Conservation (phyloP, 1,140 invertebrate species). For the Carposina sasakii region DNA sequence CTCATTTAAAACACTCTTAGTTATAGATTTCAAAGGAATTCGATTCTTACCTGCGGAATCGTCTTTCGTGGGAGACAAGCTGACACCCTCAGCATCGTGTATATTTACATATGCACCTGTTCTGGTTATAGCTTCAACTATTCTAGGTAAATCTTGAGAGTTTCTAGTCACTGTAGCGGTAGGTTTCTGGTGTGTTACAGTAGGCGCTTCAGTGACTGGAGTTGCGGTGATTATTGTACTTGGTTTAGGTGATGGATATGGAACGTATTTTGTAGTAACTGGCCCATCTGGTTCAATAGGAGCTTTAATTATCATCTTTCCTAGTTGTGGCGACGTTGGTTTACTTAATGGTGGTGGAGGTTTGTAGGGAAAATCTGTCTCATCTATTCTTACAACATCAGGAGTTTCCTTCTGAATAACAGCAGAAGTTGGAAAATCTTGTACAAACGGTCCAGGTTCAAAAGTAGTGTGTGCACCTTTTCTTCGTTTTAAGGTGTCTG, state of each 20-base stretch:
- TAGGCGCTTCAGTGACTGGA: conserved; percentile 56
- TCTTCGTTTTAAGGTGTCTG: conserved; percentile 86
- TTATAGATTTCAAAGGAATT: conserved; percentile 34
- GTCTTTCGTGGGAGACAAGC: conserved; percentile 74
- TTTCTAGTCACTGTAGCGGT: conserved; percentile 26
- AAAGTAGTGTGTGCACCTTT: conserved; percentile 89
- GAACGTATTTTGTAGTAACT: conserved; percentile 75
- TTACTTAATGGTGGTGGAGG: conserved; percentile 48
- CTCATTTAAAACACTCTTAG: conserved; percentile 27
- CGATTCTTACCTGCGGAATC: conserved; percentile 74
- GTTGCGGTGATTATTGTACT: conserved; percentile 73
- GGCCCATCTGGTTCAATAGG: conserved; percentile 71
- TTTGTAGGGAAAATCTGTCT: conserved; percentile 62
- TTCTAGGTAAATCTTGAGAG: conserved; percentile 45
- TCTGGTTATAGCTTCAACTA: conserved; percentile 63
- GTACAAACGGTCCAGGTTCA: conserved; percentile 85
- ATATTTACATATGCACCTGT: conserved; percentile 82
- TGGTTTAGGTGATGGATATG: conserved; percentile 75
- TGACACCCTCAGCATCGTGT: conserved; percentile 78
- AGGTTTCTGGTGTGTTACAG: conserved; percentile 22
- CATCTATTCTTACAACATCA: conserved; percentile 57
- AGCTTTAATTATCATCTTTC: conserved; percentile 78
- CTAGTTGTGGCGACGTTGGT: conserved; percentile 71
- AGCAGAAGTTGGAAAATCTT: conserved; percentile 72
- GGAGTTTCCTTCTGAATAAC: conserved; percentile 62